These are phyloP conservation scores for Enteromius argenteus DNA, from an alignment of 2,797 vertebrate genomes.

Conservation along the genomic window DNA sequence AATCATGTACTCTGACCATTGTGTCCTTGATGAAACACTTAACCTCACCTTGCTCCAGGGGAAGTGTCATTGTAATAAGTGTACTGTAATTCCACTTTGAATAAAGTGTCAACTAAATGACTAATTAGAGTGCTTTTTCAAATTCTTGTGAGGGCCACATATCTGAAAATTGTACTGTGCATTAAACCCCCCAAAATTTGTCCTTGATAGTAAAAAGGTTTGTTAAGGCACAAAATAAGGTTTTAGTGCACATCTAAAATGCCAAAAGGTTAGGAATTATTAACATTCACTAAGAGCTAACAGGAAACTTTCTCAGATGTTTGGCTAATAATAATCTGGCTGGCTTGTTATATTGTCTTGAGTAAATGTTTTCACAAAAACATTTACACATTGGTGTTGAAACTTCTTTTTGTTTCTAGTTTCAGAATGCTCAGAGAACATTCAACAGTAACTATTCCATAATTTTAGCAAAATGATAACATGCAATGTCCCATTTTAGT, in stretches of 20 bases:
- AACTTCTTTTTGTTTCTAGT: neutral
- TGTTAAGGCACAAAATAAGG: neutral
- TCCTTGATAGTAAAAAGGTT: neutral
- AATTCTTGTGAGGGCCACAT: neutral
- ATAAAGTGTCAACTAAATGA: constrained; percentile 38
- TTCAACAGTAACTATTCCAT: neutral
- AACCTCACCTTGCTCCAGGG: constrained; percentile 39
- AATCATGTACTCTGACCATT: constrained; percentile 28
- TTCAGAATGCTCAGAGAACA: neutral
- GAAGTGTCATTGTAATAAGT: constrained; percentile 30
- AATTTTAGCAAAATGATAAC: neutral
- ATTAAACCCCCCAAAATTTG: neutral
- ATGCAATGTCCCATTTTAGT: neutral
- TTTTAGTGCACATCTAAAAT: neutral
- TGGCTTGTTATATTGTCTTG: neutral
- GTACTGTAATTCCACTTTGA: constrained; percentile 33
- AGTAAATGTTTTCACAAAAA: neutral
- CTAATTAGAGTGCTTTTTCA: constrained; percentile 29
- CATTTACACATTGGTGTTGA: neutral
- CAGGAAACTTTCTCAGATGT: neutral
- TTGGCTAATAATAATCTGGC: neutral
- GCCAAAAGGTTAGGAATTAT: neutral
- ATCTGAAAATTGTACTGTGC: neutral
- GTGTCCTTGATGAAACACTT: constrained; percentile 35
- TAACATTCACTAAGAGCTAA: neutral